Evolutionary conservation across 2,113 vertebrate genomes (phyloP).

Genomic region (Otolemur garnettii): DNA sequence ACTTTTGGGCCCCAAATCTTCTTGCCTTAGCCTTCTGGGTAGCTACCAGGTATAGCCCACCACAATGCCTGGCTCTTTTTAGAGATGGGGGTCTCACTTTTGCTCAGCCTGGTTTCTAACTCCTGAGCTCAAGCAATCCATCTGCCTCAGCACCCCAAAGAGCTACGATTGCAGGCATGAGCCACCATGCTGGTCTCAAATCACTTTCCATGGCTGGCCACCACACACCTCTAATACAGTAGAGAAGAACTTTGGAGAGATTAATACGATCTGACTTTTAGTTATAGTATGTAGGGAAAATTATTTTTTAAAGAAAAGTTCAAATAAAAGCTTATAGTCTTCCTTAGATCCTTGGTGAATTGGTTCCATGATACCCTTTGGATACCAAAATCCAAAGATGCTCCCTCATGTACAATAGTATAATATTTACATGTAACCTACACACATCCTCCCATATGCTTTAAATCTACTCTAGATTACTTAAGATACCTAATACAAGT

Average conservation of each 20-base stretch:
- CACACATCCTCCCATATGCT: neutral
- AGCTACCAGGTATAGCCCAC: too few relatives aligned
- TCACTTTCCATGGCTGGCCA: neutral
- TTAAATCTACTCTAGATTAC: neutral
- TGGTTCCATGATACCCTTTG: neutral
- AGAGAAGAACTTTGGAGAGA: neutral
- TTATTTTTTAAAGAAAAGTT: conserved; percentile 12
- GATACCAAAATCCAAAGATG: neutral
- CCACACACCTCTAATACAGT: neutral
- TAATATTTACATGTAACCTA: neutral
- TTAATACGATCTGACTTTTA: neutral
- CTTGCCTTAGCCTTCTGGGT: too few relatives aligned
- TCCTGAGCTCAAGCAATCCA: too few relatives aligned
- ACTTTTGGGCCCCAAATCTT: too few relatives aligned
- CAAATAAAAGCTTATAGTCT: neutral
- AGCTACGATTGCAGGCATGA: too few relatives aligned
- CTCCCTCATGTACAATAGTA: neutral
- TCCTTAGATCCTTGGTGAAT: neutral
- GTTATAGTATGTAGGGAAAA: neutral
- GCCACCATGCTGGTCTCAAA: neutral
- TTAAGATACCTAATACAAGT: neutral
- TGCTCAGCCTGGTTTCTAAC: too few relatives aligned
- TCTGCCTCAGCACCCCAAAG: too few relatives aligned
- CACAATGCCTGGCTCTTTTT: too few relatives aligned
- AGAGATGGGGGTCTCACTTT: too few relatives aligned